Evolutionary conservation across 2,113 vertebrate species (phyloP).

Genomic region (Emydura subglobosa): DNA sequence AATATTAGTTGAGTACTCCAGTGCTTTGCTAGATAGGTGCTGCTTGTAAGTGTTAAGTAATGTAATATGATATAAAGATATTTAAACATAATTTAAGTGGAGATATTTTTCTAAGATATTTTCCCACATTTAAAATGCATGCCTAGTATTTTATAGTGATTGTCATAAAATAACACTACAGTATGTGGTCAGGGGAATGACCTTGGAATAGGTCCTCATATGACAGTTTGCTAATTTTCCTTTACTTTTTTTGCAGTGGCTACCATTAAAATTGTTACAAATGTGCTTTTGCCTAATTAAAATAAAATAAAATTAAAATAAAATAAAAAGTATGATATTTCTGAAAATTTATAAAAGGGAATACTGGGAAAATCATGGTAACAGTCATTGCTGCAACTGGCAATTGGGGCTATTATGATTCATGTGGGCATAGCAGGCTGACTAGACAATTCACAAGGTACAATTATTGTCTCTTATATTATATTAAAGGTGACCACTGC

Average conservation of each 20-base stretch:
- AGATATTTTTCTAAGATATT: slow-evolving; percentile 51
- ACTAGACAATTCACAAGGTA: slow-evolving; percentile 22
- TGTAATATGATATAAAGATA: slow-evolving; percentile 36
- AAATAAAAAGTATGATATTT: not conserved
- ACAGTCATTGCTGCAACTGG: slow-evolving; percentile 18
- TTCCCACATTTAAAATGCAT: slow-evolving; percentile 54
- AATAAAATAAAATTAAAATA: not conserved
- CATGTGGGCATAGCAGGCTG: not conserved
- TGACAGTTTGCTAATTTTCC: slow-evolving; percentile 23
- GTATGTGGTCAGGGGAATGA: slow-evolving; percentile 1
- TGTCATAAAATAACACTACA: slow-evolving; percentile 7
- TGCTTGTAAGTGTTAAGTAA: slow-evolving; percentile 22
- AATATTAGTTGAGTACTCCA: slow-evolving; percentile 43
- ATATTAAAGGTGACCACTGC: slow-evolving; percentile 5
- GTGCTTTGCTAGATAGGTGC: slow-evolving; percentile 36
- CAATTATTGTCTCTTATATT: slow-evolving; percentile 30
- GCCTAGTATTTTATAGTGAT: slow-evolving; percentile 33
- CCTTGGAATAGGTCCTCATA: slow-evolving; percentile 9
- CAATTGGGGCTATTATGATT: slow-evolving; percentile 13
- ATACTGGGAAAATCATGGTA: not conserved
- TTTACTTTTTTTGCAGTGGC: slow-evolving; percentile 4
- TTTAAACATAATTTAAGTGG: slow-evolving; percentile 38
- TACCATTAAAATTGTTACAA: not conserved
- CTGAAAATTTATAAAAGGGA: not conserved
- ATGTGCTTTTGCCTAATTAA: not conserved